Conservation (phyloP, 2,797 vertebrate species). For the Avahi laniger region DNA sequence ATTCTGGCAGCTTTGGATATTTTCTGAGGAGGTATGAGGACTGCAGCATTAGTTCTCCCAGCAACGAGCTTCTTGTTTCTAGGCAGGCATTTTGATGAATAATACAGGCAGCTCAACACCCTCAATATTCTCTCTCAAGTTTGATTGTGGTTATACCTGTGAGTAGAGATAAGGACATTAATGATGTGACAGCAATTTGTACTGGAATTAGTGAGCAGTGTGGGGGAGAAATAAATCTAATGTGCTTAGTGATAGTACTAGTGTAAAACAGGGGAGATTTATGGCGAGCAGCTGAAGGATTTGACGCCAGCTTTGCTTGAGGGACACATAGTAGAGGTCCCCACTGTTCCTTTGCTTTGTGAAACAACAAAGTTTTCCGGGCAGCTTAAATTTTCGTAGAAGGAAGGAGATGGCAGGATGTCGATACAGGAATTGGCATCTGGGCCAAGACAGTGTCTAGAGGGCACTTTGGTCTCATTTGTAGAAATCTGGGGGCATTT, state of each 20-base stretch:
- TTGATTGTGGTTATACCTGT: background rate
- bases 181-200: background rate
- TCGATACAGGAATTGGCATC: background rate
- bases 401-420: background rate
- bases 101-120: background rate
- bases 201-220: background rate
- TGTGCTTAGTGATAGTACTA: background rate
- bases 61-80: background rate
- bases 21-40: background rate
- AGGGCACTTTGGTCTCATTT: background rate
- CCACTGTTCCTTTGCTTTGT: background rate
- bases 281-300: background rate
- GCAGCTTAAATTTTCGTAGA: background rate
- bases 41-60: background rate
- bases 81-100: slow-evolving; percentile 21
- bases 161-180: background rate
- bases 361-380: background rate
- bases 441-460: background rate
- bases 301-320: background rate
- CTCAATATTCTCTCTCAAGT: background rate
- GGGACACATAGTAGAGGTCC: background rate
- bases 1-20: background rate
- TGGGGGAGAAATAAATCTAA: background rate
- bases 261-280: background rate
- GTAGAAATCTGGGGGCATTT: background rate